These are phyloP conservation scores for Caenorhabditis inopinata DNA, from an alignment of 1,140 invertebrate species.

Conservation along the genomic window DNA sequence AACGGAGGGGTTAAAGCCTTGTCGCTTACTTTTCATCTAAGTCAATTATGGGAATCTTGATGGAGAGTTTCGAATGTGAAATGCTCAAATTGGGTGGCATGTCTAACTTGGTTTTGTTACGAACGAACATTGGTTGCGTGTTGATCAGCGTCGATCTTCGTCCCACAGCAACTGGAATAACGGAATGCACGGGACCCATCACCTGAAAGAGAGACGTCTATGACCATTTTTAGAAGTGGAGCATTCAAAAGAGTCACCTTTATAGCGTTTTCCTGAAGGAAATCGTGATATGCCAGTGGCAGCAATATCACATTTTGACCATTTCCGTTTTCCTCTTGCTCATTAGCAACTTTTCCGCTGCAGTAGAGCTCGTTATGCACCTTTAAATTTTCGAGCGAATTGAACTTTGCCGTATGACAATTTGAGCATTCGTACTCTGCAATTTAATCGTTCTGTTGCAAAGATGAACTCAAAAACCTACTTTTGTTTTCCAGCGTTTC, in stretches of 20 bases:
- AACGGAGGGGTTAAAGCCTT: too few relatives aligned
- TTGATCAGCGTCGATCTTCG: background rate
- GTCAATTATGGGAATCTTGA: background rate
- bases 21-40: background rate
- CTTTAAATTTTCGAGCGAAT: background rate
- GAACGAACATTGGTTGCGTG: background rate
- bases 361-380: background rate
- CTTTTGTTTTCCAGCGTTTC: background rate
- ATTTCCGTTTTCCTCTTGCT: background rate
- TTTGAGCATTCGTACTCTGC: background rate
- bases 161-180: background rate
- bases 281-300: background rate
- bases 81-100: background rate
- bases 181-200: background rate
- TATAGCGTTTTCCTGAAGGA: background rate
- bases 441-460: background rate
- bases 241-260: background rate
- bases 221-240: background rate
- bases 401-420: background rate
- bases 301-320: background rate
- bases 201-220: background rate
- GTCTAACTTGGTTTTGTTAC: background rate
- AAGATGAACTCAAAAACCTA: background rate
- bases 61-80: background rate
- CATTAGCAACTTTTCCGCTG: background rate